Conservation (phyloP, 2,797 vertebrate species). For the Pseudochromis fuscus region DNA sequence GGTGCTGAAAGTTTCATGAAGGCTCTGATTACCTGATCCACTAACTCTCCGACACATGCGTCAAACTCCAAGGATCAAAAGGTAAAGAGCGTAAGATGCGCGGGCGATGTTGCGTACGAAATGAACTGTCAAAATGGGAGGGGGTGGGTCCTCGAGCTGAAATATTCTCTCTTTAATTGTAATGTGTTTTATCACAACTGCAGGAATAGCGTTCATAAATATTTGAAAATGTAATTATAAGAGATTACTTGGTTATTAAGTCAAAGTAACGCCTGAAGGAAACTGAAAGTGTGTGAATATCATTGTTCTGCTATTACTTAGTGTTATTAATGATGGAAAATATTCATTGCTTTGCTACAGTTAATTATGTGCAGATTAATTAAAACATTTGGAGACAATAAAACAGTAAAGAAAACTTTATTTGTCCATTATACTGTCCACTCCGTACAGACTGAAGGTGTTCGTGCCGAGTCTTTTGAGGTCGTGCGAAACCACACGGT, state of each 20-base stretch:
- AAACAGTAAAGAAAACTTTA: not conserved
- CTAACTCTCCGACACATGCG: not conserved
- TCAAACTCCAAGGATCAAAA: constrained; percentile 29
- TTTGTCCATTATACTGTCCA: no score
- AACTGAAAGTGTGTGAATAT: not conserved
- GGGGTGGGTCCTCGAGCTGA: constrained; percentile 26
- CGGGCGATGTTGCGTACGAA: not conserved
- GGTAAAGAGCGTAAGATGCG: constrained; percentile 10
- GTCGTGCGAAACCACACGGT: not conserved
- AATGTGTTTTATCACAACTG: constrained; percentile 52
- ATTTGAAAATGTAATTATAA: constrained; percentile 77
- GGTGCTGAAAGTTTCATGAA: constrained; percentile 50
- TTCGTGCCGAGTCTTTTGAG: not conserved
- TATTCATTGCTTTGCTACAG: constrained; percentile 1
- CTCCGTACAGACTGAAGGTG: not conserved
- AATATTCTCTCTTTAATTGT: constrained; percentile 33
- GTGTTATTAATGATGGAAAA: constrained; percentile 37
- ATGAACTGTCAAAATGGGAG: not conserved
- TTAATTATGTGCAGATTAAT: constrained; percentile 25
- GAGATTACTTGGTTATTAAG: constrained; percentile 68
- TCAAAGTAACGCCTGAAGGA: constrained; percentile 54
- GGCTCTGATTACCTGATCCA: constrained; percentile 51
- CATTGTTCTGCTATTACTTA: constrained; percentile 35
- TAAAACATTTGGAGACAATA: not conserved
- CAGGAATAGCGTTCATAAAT: constrained; percentile 71